Base-by-base conservation (phyloP, 2,797 vertebrate genomes). In the Tragelaphus eurycerus region DNA sequence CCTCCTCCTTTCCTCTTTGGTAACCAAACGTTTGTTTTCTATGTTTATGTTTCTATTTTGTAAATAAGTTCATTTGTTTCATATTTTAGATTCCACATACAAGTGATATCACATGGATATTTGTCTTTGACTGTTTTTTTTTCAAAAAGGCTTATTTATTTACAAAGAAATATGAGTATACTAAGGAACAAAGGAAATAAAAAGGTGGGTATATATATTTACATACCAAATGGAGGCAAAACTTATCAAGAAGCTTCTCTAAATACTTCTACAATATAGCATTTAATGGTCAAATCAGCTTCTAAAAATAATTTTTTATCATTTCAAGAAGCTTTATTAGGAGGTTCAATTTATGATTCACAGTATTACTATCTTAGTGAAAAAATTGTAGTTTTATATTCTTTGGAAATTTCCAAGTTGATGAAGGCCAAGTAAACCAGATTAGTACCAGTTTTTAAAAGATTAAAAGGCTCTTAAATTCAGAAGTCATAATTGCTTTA, bases 141-240 rank as follows among this genome's bases (percentile, higher is more conserved):
- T 84, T 89, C 59, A 78, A 97, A 97, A 97, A 96, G 0, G 4
- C 54, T 90, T 17, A 86, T 98, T 98, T 98, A 98, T 87, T 46
- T 94, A 95, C 57, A 97, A 87, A 86, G 27, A 14, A 97, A 90
- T 50, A 97, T n/a, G 90, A 48, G 7, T 12, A 78, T 84, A 54
- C 17, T 2, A 7, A 95, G 23, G 84, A 81, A 21, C 7, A 81
- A 96, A 97, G 9, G 17, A n/a, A 86, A 79, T 57, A 43, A 21
- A 98, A 88, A 59, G 31, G 82, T 4, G 88, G 27, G 4, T 27
- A 31, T 43, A 43, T 90, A 83, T 96, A 97, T 89, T 94, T 96
- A 94, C 31, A 95, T 2, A 82, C 0, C 1, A 64, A 98, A 74
- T 86, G 88, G 31, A 95, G 17, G 94, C 27, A 95, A 60, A 86